Evolutionary conservation across 30 jellyfish, hydroid and myxozoan species (phyloP), one percentile per base, ranked within the genome.

Genomic region (Aurelia sp.): DNA sequence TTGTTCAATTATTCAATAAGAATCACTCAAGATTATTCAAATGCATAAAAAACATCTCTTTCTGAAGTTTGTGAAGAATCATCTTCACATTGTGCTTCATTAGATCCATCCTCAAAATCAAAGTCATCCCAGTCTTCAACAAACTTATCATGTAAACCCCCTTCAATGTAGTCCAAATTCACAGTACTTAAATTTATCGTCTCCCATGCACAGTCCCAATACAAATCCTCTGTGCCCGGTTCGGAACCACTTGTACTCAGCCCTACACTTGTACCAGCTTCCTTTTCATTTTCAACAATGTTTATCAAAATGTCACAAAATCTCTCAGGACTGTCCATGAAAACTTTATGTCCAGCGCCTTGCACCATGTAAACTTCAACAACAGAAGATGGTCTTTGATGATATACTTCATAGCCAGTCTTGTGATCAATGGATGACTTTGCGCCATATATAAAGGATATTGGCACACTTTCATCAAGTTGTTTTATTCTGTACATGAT

Each of bases 161-260:
- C 62, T 23, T 86, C 95, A 47, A 66, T 71, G 60, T 47, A 76
- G 68, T 73, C 55, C 50, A 79, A 59, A 37, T 60, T 73, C 11
- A 83, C 82, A 0, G 80, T 71, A 31, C 96, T 79, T 44, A 88
- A 66, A 62, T 88, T 79, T 20, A 88, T 69, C 5, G 96, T 88
- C 44, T 88, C 92, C 96, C 96, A 88, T 4, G 90, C 96, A 73
- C 96, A 78, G 22, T 88, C 96, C 96, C 96, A 88, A 66, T 88
- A 88, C 48, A 88, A 67, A 66, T 88, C 96, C 48, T 69, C 89
- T 17, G 92, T 58, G 22, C 75, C 86, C 0, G 73, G 30, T 40
- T 71, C 89, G 1, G 96, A 79, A 3, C 79, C 44, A 59, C 84
- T 22, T 22, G 68, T 61, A 11, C 86, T 87, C 35, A 33, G 18